Conservation (phyloP, 30 jellyfish, hydroid and myxozoan genomes). For the Pseudorhiza aurosa region DNA sequence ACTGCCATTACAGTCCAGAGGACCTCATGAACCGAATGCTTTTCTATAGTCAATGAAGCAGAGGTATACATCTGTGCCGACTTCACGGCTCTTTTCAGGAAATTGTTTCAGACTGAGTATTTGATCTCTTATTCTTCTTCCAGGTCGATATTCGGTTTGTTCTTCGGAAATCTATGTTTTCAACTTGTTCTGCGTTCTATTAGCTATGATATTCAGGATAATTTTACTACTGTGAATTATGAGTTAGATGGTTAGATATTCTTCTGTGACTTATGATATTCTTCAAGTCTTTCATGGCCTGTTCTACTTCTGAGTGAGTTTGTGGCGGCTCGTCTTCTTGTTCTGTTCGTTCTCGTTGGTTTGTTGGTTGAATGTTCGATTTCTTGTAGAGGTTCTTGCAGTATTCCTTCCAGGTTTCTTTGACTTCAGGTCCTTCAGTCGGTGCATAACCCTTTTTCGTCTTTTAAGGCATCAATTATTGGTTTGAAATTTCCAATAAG, state of each 20-base stretch:
- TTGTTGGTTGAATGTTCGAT: not conserved
- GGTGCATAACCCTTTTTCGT: slow-evolving; percentile 1
- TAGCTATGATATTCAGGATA: slow-evolving; percentile 28
- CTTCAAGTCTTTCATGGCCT: slow-evolving; percentile 5
- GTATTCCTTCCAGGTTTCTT: slow-evolving; percentile 10
- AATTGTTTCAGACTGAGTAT: slow-evolving; percentile 12
- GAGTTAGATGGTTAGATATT: slow-evolving; percentile 17
- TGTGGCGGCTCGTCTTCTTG: not conserved
- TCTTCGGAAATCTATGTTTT: slow-evolving; percentile 19
- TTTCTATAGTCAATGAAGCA: slow-evolving; percentile 32
- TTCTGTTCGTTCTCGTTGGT: not conserved
- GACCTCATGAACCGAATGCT: slow-evolving; percentile 33
- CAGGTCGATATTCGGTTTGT: slow-evolving; percentile 39
- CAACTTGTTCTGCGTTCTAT: slow-evolving; percentile 19
- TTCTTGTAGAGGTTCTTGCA: not conserved
- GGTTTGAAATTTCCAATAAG: slow-evolving; percentile 8
- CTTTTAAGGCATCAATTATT: slow-evolving; percentile 3
- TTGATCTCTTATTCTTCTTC: slow-evolving; percentile 29
- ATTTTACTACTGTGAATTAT: slow-evolving; percentile 33
- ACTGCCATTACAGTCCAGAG: slow-evolving; percentile 5
- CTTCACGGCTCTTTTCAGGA: slow-evolving; percentile 6
- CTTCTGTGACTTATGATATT: slow-evolving; percentile 10
- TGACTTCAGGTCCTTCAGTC: slow-evolving; percentile 14
- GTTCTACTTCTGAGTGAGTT: not conserved
- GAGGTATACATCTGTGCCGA: not conserved